Percentiles rank a stretch among this genome's conserved stretches.
Evolutionary conservation across 2,888 invertebrate species (phyloP).

Genomic region (Caenorhabditis auriculariae): DNA sequence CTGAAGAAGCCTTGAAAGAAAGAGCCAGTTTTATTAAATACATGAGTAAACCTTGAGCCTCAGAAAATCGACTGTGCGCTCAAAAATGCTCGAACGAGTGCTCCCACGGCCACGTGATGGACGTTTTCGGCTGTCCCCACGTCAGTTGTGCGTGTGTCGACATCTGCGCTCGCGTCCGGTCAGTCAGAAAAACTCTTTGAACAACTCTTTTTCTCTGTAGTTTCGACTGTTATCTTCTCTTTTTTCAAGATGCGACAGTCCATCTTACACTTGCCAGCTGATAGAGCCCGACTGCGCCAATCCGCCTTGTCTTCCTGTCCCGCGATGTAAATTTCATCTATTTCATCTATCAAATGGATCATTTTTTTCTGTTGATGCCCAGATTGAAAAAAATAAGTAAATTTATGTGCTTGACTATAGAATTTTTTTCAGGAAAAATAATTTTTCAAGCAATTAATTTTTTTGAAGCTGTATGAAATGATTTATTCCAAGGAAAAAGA

Average conservation of each 20-base stretch:
- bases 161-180: slow-evolving; percentile 48
- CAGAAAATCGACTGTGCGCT: no score
- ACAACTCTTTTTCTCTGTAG: no score
- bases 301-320: slow-evolving; percentile 57
- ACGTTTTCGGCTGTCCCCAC: slow-evolving; percentile 52
- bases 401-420: background rate
- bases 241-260: slow-evolving; percentile 42
- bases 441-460: no score
- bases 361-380: background rate
- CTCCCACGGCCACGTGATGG: slow-evolving; percentile 50
- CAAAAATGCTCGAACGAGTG: slow-evolving; percentile 39
- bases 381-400: no score
- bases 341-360: background rate
- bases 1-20: background rate
- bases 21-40: background rate
- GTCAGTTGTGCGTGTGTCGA: slow-evolving; percentile 46
- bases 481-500: no score
- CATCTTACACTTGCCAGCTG: slow-evolving; percentile 55
- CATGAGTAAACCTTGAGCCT: no score
- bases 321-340: slow-evolving; percentile 51
- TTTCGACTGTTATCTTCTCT: no score
- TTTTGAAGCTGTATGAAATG: no score
- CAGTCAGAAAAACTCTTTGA: background rate
- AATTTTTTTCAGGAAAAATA: background rate
- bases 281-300: slow-evolving; percentile 58